phyloP scores from a whole-genome alignment of 2,797 vertebrate genomes.

The Anas acuta region DNA sequence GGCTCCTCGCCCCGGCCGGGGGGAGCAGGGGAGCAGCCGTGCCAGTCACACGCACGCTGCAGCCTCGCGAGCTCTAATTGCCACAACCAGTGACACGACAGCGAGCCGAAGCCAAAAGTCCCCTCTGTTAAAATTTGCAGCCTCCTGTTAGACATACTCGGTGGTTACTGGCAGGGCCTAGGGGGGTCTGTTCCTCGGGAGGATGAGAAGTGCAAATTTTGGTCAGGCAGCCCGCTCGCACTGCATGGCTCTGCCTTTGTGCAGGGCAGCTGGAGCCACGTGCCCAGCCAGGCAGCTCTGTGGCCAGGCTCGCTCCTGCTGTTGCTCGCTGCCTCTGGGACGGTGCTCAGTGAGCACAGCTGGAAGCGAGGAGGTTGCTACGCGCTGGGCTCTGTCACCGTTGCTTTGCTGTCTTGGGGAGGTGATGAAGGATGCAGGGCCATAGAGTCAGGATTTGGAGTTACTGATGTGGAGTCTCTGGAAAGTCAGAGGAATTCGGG shows the following conservation, averaged over 20 bases:
- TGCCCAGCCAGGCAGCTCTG: neutral
- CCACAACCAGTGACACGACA: neutral
- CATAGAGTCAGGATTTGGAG: neutral
- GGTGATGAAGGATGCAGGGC: neutral
- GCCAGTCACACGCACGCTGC: conserved; percentile 8
- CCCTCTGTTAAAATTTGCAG: neutral
- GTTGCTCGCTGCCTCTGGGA: neutral
- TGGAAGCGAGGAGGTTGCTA: neutral
- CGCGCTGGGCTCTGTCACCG: fast-evolving
- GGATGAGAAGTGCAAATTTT: neutral
- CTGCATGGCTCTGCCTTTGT: neutral
- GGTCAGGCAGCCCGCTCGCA: neutral
- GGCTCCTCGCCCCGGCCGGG: neutral
- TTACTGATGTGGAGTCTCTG: neutral
- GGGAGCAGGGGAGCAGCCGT: neutral
- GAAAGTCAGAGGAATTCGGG: neutral
- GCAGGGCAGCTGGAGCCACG: neutral
- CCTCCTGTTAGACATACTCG: neutral
- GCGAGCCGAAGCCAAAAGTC: neutral
- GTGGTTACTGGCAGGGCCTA: neutral
- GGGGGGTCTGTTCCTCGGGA: neutral
- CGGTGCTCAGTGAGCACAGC: neutral
- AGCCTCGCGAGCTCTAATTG: neutral
- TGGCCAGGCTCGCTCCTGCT: neutral
- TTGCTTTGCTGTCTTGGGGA: neutral